Evolutionary conservation across 1,140 invertebrate species (phyloP), one percentile per base, ranked within the genome.

Genomic region (Neodiprion pinetum): DNA sequence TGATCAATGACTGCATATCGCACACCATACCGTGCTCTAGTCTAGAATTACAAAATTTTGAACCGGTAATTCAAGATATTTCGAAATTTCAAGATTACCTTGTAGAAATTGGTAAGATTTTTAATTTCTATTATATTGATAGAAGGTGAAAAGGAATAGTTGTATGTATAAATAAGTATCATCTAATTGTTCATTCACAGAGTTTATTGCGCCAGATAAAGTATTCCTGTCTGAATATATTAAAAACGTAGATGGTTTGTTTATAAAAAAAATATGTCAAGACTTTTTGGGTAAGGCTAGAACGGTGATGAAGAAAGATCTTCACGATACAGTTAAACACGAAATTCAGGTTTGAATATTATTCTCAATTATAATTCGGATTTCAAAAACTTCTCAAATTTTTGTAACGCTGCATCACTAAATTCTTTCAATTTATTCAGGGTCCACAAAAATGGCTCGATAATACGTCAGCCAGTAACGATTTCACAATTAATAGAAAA

Each of bases 221-320:
- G 77, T 75, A 68, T 89, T 83, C 68, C 79, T 87, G 14, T 81
- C 84, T 7, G 89, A 94, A 67, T 97, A 96, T 83, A 90, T 93
- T 3, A 90, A 92, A 48, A 93, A 96, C 86, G 92, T 97, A 61
- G 94, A 96, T 81, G 87, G 91, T 8, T 86, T 96, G 28, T 97
- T 95, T 87, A 92, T 94, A 50, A 92, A 94, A 78, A 95, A 96
- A 84, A 93, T 94, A 72, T 93, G 94, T 79, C 90, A 94, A 79
- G 90, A 93, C 73, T 93, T 96, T 67, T 81, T 96, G 40, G 90
- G 92, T 48, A 90, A 89, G 77, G 95, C 96, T 0, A 88, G 92
- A 66, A 88, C 88, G 76, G 92, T 97, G 28, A 95, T 97, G 90
- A 92, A 93, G 73, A 93, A 94, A 81, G 95, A 97, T 85, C 88